Conservation (phyloP, 1,140 invertebrate species). For the Drosophila ananassae region DNA sequence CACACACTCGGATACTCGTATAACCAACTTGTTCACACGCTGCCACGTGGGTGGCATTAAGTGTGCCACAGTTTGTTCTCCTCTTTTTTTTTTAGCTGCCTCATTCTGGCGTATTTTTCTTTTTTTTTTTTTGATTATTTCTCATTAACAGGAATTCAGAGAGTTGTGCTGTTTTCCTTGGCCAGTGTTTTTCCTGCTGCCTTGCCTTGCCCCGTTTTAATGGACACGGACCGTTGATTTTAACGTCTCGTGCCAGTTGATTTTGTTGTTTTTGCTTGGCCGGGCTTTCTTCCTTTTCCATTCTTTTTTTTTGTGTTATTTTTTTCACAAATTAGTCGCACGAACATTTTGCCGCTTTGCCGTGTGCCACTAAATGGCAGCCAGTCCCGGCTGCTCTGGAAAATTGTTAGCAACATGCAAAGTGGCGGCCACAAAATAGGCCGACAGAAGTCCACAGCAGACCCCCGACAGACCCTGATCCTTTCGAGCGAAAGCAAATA, state of each 20-base stretch:
- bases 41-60: constrained; percentile 11
- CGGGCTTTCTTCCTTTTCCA: constrained; percentile 24
- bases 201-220: constrained; percentile 69
- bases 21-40: constrained; percentile 1
- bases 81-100: constrained; percentile 22
- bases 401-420: constrained; percentile 81
- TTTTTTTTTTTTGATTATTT: constrained; percentile 57
- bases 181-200: constrained; percentile 2
- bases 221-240: constrained; percentile 72
- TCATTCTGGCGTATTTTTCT: constrained; percentile 5
- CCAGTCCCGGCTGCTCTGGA: constrained; percentile 37
- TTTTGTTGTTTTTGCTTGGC: constrained; percentile 23
- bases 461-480: constrained; percentile 20
- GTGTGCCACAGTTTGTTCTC: constrained; percentile 16
- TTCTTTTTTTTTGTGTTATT: constrained; percentile 47
- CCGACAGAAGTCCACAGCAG: constrained; percentile 36
- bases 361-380: constrained; percentile 42
- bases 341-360: constrained; percentile 75
- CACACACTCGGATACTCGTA: not conserved
- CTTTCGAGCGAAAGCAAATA: constrained; percentile 52
- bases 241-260: constrained; percentile 71
- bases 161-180: constrained; percentile 37
- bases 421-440: constrained; percentile 70
- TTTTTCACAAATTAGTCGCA: constrained; percentile 81
- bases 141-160: constrained; percentile 70